A percentile compares a stretch with the other conserved stretches of the same genome.
phyloP scores from a whole-genome alignment of 2,888 invertebrate species.

The Galerucella nymphaeae region DNA sequence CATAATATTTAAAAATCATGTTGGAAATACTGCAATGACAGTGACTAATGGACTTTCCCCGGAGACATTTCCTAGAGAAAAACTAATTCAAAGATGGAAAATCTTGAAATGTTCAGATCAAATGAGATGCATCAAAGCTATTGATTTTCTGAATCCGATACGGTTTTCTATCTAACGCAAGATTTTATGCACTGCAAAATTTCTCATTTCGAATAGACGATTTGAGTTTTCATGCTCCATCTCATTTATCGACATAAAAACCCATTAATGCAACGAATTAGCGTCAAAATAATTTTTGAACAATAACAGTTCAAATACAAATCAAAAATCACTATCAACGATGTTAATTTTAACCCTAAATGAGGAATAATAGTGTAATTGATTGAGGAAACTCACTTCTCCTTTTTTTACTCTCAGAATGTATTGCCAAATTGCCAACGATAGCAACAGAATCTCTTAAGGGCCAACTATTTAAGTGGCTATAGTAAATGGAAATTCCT shows the following conservation, averaged over 20 bases:
- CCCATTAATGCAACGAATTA: neutral
- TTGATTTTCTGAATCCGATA: slow-evolving; percentile 10
- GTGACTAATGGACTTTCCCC: slow-evolving; percentile 19
- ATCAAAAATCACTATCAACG: too few species aligned
- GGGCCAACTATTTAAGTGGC: too few species aligned
- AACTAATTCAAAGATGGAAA: slow-evolving; percentile 18
- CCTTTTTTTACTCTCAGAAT: too few species aligned
- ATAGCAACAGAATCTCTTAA: too few species aligned
- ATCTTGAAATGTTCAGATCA: slow-evolving; percentile 11
- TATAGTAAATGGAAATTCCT: too few species aligned
- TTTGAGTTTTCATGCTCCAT: neutral
- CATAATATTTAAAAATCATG: slow-evolving; percentile 2
- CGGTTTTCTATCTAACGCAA: neutral
- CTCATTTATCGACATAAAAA: neutral
- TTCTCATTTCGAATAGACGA: neutral
- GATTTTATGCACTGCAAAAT: slow-evolving; percentile 2
- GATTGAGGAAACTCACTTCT: too few species aligned
- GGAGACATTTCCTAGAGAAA: slow-evolving; percentile 14
- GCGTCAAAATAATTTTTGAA: neutral
- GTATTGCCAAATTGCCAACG: too few species aligned
- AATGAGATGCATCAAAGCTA: slow-evolving; percentile 22
- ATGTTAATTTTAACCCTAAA: too few species aligned
- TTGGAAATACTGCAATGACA: slow-evolving; percentile 11
- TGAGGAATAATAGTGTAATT: too few species aligned
- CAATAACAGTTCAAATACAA: neutral